Conservation (phyloP, 2,888 invertebrate species). For the Ochropacha duplaris region DNA sequence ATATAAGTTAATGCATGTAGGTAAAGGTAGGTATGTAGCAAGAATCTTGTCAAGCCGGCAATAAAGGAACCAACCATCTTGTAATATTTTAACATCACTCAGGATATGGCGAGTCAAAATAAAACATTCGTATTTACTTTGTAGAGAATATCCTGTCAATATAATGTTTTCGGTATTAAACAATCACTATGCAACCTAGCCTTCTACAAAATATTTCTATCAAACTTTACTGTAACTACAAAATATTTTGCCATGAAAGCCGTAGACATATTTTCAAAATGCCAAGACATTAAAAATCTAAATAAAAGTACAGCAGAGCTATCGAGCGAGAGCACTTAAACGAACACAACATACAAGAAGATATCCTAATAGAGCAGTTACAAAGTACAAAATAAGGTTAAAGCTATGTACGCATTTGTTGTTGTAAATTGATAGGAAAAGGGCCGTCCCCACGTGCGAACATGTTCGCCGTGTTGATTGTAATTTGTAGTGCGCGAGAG, state of each 20-base stretch:
- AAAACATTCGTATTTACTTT: not conserved
- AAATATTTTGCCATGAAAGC: too few species aligned
- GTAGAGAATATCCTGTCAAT: too few species aligned
- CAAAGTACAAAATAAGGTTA: conserved; percentile 69
- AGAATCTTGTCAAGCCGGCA: not conserved
- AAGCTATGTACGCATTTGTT: conserved; percentile 53
- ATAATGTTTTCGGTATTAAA: too few species aligned
- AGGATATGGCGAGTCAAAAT: not conserved
- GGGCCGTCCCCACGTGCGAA: conserved; percentile 73
- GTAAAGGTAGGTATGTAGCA: not conserved
- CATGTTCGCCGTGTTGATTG: conserved; percentile 78
- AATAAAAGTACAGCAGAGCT: conserved; percentile 17
- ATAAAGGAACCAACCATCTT: not conserved
- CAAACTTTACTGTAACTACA: too few species aligned
- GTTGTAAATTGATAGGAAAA: conserved; percentile 75
- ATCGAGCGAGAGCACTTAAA: conserved; percentile 29
- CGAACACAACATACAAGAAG: conserved; percentile 21
- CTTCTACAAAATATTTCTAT: too few species aligned
- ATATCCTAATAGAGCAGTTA: conserved; percentile 78
- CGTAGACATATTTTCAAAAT: not conserved
- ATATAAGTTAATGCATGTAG: not conserved
- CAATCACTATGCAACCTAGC: not conserved
- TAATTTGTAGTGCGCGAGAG: conserved; percentile 79
- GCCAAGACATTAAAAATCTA: not conserved
- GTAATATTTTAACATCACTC: not conserved